Evolutionary conservation across 2,797 vertebrate genomes (phyloP).

Genomic region (Cuculus canorus): DNA sequence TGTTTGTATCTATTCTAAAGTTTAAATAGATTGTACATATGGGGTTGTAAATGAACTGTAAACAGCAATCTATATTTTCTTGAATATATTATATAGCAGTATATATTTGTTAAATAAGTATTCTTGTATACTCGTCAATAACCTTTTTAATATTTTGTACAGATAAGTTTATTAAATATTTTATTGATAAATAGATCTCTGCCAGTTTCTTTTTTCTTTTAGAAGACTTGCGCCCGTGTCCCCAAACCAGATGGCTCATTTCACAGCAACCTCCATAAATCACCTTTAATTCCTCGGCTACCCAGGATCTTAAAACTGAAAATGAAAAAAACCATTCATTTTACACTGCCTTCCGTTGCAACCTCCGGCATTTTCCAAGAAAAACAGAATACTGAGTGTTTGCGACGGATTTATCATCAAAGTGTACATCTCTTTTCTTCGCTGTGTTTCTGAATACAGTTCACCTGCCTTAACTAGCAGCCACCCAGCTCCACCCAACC

Average conservation of each 20-base stretch:
- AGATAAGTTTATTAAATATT: slow-evolving; percentile 87
- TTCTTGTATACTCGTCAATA: slow-evolving; percentile 79
- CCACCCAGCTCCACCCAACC: neutral
- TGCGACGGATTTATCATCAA: neutral
- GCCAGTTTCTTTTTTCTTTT: neutral
- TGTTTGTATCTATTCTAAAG: slow-evolving; percentile 82
- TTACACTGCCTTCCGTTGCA: neutral
- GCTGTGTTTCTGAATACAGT: neutral
- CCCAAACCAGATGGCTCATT: neutral
- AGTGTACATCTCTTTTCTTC: neutral
- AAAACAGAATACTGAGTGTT: neutral
- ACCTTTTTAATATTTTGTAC: slow-evolving; percentile 83
- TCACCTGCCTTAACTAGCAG: neutral
- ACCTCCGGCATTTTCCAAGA: neutral
- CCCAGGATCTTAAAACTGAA: neutral
- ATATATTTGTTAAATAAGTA: slow-evolving; percentile 85
- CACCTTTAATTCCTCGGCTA: neutral
- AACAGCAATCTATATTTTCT: slow-evolving; percentile 85
- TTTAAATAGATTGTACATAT: slow-evolving; percentile 88
- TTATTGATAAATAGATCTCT: slow-evolving; percentile 74
- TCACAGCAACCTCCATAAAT: neutral
- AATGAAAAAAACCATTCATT: neutral
- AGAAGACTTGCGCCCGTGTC: neutral
- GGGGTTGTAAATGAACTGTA: slow-evolving; percentile 88
- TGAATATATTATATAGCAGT: slow-evolving; percentile 82